These are phyloP conservation scores for Sternotherus odoratus DNA, from an alignment of 2,797 vertebrate genomes.

Conservation along the genomic window DNA sequence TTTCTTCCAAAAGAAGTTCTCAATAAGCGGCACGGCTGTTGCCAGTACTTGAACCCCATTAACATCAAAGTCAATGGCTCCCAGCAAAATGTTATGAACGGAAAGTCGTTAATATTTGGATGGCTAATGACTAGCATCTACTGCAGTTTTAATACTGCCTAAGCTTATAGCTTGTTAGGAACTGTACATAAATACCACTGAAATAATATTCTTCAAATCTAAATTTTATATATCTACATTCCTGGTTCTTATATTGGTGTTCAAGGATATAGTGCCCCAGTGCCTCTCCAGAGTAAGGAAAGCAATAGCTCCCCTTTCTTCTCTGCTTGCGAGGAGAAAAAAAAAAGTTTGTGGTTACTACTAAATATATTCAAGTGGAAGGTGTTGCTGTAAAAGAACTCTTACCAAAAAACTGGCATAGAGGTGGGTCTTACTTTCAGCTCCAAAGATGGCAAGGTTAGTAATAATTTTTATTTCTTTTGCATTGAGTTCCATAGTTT, in stretches of 20 bases:
- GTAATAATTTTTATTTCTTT: not conserved
- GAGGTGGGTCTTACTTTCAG: not conserved
- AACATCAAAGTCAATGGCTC: too few relatives aligned
- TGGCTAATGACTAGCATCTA: too few relatives aligned
- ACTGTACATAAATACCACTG: not conserved
- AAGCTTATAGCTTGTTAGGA: not conserved
- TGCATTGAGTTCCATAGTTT: not conserved
- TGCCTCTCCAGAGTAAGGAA: slow-evolving; percentile 1
- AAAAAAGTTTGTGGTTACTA: not conserved
- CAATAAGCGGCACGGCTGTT: too few relatives aligned
- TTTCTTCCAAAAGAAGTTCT: too few relatives aligned
- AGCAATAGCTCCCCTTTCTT: slow-evolving; percentile 15
- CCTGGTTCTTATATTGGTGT: not conserved
- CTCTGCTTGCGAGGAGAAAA: not conserved
- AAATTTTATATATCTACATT: not conserved
- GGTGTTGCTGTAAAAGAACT: not conserved
- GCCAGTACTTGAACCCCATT: too few relatives aligned
- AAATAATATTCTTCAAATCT: slow-evolving; percentile 2
- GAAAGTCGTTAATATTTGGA: too few relatives aligned
- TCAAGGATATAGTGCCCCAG: not conserved
- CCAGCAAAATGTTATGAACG: too few relatives aligned
- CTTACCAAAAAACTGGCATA: not conserved
- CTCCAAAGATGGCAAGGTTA: not conserved
- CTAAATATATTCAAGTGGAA: not conserved
- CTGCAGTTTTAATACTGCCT: not conserved